Conservation (phyloP, 1,140 invertebrate genomes). For the Drosophila albomicans region DNA sequence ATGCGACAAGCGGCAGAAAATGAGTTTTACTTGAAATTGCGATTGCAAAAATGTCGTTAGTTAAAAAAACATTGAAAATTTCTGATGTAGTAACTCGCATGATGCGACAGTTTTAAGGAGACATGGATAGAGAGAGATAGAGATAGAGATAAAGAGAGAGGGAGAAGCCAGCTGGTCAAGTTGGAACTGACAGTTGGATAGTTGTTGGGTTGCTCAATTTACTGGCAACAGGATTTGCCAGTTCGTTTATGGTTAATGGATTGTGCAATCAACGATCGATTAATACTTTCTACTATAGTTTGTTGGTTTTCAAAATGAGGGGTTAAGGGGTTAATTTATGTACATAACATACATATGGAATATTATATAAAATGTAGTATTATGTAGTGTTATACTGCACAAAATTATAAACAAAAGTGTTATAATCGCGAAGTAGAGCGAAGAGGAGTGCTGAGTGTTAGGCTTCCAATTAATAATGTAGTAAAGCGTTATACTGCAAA, state of each 20-base stretch:
- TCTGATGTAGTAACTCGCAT: neutral
- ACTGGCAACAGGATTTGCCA: conserved; percentile 17
- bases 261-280: neutral
- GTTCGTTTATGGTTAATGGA: conserved; percentile 5
- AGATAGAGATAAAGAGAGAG: neutral
- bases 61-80: neutral
- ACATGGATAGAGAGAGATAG: neutral
- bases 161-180: neutral
- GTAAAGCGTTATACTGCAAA: too few species aligned
- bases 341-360: too few species aligned
- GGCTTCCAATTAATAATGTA: too few species aligned
- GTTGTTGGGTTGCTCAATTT: neutral
- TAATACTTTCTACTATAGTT: neutral
- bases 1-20: neutral
- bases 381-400: too few species aligned
- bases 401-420: too few species aligned
- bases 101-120: neutral
- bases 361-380: too few species aligned
- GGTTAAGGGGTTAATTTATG: neutral
- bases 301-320: neutral
- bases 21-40: neutral
- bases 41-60: neutral
- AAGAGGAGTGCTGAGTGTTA: too few species aligned
- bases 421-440: too few species aligned
- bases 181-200: neutral